Evolutionary conservation across 2,888 invertebrate genomes (phyloP).

Genomic region (Dyspetes luteomarginatus): DNA sequence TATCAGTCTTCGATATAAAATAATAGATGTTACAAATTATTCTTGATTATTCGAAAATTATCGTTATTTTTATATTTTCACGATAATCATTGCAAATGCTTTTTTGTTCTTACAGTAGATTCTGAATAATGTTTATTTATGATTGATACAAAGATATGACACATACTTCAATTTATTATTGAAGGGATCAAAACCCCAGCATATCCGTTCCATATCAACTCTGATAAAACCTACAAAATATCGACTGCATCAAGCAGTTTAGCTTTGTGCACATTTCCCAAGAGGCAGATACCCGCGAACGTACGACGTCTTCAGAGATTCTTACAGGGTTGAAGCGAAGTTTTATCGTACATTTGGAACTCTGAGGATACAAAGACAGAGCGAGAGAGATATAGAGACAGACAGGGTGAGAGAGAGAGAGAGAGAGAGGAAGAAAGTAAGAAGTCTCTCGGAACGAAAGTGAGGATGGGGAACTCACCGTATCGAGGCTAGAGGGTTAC

Average conservation of each 20-base stretch:
- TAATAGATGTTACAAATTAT: not conserved
- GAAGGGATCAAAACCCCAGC: not conserved
- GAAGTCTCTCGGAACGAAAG: constrained; percentile 14
- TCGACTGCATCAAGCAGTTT: not conserved
- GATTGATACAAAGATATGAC: no score
- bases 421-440: no score
- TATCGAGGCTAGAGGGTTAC: constrained; percentile 19
- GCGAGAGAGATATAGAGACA: no score
- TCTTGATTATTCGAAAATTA: not conserved
- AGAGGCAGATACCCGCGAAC: not conserved
- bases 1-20: no score
- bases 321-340: not conserved
- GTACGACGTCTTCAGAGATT: not conserved
- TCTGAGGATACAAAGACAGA: constrained; percentile 8
- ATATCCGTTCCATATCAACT: not conserved
- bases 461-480: constrained; percentile 36
- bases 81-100: not conserved
- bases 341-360: constrained; percentile 1
- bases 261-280: not conserved
- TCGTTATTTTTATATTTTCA: not conserved
- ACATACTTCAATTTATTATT: not conserved
- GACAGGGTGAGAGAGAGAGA: no score
- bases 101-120: no score
- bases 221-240: not conserved
- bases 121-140: no score